phyloP scores from a whole-genome alignment of 2,113 vertebrate genomes.

The Sarotherodon lohbergeri region DNA sequence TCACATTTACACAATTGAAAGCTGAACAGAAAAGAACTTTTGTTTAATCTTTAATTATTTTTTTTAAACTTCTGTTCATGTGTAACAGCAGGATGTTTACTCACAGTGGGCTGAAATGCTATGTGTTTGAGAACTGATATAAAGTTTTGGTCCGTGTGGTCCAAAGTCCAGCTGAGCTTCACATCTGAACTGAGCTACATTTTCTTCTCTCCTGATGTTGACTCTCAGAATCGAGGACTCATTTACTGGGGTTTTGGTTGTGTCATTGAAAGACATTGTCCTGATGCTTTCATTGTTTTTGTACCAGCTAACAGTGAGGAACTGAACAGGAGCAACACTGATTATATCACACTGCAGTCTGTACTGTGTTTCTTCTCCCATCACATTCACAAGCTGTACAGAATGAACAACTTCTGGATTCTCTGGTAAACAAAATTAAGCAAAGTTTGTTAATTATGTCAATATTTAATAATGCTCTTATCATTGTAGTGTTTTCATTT shows the following conservation, averaged over 20 bases:
- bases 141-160: background rate
- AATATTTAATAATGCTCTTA: background rate
- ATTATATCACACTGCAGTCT: background rate
- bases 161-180: background rate
- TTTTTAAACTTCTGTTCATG: background rate
- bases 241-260: background rate
- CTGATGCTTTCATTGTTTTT: background rate
- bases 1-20: background rate
- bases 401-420: slow-evolving; percentile 1
- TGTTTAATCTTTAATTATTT: background rate
- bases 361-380: background rate
- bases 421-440: slow-evolving; percentile 29
- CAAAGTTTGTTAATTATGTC: background rate
- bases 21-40: accelerated
- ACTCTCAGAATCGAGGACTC: background rate
- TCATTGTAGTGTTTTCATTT: accelerated
- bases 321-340: background rate
- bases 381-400: background rate
- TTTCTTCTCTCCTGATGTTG: accelerated
- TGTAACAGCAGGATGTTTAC: background rate
- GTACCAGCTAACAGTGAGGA: background rate
- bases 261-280: background rate
- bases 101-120: accelerated
- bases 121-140: background rate
- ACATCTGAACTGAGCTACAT: background rate